A percentile compares a stretch with the other conserved stretches of the same genome.
Conservation (phyloP, 2,797 vertebrate species). For the Gambelia wislizenii region DNA sequence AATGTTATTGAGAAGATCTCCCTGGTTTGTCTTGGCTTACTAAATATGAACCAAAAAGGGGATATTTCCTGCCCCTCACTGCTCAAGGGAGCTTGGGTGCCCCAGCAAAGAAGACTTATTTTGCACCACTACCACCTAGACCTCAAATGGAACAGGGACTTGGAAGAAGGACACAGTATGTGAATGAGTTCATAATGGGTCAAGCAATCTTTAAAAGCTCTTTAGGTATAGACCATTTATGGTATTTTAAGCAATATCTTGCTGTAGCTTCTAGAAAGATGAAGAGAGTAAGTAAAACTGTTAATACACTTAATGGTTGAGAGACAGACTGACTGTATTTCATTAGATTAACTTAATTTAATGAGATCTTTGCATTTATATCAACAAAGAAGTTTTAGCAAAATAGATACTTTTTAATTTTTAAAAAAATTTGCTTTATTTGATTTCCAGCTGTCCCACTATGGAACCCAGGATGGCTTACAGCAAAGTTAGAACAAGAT, state of each 20-base stretch:
- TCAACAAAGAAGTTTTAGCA: background rate
- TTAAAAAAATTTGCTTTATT: too few relatives aligned
- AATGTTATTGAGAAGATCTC: background rate
- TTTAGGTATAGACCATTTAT: background rate
- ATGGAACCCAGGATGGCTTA: too few relatives aligned
- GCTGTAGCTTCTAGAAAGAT: background rate
- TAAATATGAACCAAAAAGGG: background rate
- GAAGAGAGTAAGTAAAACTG: background rate
- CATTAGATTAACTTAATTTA: too few relatives aligned
- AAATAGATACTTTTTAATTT: background rate
- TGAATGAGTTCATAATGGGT: background rate
- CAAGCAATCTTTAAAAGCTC: background rate
- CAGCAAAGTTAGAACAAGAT: too few relatives aligned
- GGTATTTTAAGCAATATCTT: background rate
- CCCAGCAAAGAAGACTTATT: background rate
- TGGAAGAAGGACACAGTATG: too few relatives aligned
- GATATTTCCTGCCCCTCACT: background rate
- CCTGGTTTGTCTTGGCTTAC: too few relatives aligned
- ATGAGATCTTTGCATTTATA: background rate
- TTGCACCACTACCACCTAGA: background rate
- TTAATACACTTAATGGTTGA: background rate
- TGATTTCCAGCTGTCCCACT: too few relatives aligned
- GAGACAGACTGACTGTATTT: background rate
- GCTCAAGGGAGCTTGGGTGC: background rate
- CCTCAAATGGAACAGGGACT: background rate